phyloP scores from a whole-genome alignment of 2,113 vertebrate species.

The Phylloscopus whistleri region DNA sequence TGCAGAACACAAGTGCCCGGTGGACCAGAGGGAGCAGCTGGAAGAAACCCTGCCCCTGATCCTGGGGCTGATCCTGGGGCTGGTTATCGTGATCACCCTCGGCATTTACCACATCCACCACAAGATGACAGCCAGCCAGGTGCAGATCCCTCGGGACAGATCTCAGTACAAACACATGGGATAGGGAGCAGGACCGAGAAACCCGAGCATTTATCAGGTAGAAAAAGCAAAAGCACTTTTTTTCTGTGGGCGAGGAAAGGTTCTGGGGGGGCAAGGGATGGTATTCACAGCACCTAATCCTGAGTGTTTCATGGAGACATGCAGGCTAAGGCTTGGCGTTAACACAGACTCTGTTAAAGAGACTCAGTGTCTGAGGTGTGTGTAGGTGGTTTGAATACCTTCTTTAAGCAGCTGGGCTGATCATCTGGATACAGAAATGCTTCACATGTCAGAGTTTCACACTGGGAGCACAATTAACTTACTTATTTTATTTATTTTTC shows the following conservation, averaged over 20 bases:
- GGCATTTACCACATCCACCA: conserved; percentile 93
- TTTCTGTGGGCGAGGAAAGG: conserved; percentile 6
- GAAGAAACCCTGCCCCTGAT: conserved; percentile 94
- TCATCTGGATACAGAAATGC: conserved; percentile 30
- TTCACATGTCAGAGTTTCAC: conserved; percentile 33
- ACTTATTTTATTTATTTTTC: accelerated
- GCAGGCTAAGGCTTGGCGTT: neutral
- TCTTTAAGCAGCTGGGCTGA: neutral
- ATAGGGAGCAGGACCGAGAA: conserved; percentile 31
- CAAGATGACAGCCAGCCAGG: conserved; percentile 88
- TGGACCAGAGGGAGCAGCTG: conserved; percentile 90
- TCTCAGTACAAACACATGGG: conserved; percentile 99
- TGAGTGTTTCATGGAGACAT: neutral
- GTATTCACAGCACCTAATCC: conserved; percentile 21
- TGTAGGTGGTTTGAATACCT: conserved; percentile 45
- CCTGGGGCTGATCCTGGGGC: conserved; percentile 87
- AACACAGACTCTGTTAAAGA: neutral
- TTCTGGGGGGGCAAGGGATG: neutral
- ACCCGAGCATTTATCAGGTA: conserved; percentile 28
- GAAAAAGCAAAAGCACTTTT: conserved; percentile 70
- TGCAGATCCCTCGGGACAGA: conserved; percentile 89
- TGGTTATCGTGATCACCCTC: conserved; percentile 88
- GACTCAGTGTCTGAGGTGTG: neutral
- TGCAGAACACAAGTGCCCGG: conserved; percentile 92
- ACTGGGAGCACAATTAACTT: neutral